Evolutionary conservation across 2,797 vertebrate genomes (phyloP), one percentile per base, ranked within the genome.

Genomic region (Thaleichthys pacificus): DNA sequence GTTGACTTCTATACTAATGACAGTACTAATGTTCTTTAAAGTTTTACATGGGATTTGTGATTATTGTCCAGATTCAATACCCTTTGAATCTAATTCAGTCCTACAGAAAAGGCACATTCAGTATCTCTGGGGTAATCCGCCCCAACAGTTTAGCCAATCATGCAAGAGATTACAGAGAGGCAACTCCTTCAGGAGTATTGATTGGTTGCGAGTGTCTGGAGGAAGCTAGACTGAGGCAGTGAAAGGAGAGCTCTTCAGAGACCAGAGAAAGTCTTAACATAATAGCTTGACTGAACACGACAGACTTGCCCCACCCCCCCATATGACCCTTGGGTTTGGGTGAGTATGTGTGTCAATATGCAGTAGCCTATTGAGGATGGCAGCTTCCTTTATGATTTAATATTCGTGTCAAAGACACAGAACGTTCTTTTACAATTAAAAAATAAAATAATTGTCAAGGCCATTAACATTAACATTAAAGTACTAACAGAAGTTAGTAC

Each of bases 81-180:
- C 51, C n/a, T 58, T 28, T 22, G 28, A 17, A 38, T 65, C 28
- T 12, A 56, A 54, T 26, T 35, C 9, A 32, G 14, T 28, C 11
- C 35, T 65, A n/a, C 15, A 64, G 62, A 63, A 30, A 17, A 63
- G 28, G 5, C 19, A 38, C n/a, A 47, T 66, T 21, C 21, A 14
- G 7, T 47, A 38, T 66, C n/a, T 8, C 22, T 1, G 12, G 54
- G 22, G 49, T 26, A 5, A 28, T 51, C 19, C 63, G 7, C 15
- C 32, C 32, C 54, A 56, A 22, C 61, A 64, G 61, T 9, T 38
- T 38, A 64, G 22, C n/a, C 63, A 66, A 58, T 42, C 69, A 54
- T 62, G 69, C 32, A 24, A 38, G 35, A 60, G 32, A 72, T 42
- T 60, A 72, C 9, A 63, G 58, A 57, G 66, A 19, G 14, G 26